Evolutionary conservation across 2,888 invertebrate species (phyloP).

Genomic region (Noctua janthe): DNA sequence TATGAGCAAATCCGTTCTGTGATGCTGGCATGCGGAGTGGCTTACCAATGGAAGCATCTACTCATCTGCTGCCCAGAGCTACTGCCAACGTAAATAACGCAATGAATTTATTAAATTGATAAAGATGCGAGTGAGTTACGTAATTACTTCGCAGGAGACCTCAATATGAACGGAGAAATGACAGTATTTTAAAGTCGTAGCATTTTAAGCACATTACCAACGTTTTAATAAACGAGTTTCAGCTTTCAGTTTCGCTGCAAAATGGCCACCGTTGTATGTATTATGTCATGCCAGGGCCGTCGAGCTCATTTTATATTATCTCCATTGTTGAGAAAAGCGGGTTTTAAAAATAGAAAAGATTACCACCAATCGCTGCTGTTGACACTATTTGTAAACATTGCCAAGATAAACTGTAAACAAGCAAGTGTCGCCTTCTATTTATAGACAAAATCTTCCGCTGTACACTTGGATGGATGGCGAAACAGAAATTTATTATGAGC

Average conservation of each 20-base stretch:
- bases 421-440: slow-evolving; percentile 27
- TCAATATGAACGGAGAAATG: neutral
- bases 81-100: no score
- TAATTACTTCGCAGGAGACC: neutral
- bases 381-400: slow-evolving; percentile 36
- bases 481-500: slow-evolving; percentile 37
- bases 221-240: no score
- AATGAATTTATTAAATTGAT: no score
- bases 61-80: no score
- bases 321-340: neutral
- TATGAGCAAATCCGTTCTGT: no score
- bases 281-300: neutral
- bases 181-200: no score
- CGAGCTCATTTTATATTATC: neutral
- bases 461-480: slow-evolving; percentile 11
- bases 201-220: no score
- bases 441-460: slow-evolving; percentile 22
- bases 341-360: slow-evolving; percentile 16
- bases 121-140: neutral
- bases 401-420: slow-evolving; percentile 37
- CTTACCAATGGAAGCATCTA: no score
- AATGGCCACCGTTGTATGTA: neutral
- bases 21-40: no score
- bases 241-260: neutral
- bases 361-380: slow-evolving; percentile 2